Percentiles rank a stretch among this genome's conserved stretches.
Evolutionary conservation across 2,113 vertebrate genomes (phyloP).

Genomic region (Stegastes partitus): DNA sequence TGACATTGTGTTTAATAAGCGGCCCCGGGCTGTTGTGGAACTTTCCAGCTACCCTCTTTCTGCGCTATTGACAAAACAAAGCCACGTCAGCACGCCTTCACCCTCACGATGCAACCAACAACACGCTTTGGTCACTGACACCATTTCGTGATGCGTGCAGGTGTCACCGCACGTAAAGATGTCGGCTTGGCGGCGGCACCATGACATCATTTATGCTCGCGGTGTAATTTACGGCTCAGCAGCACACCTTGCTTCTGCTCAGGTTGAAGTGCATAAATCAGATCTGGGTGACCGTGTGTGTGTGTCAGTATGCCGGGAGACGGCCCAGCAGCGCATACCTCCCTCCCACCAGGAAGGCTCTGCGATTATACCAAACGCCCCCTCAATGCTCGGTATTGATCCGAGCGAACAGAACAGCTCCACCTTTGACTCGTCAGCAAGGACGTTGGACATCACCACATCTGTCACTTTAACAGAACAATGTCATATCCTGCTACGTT

Average conservation of each 20-base stretch:
- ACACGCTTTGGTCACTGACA: constrained; percentile 55
- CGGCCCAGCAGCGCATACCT: constrained; percentile 20
- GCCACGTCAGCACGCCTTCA: constrained; percentile 49
- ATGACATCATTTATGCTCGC: constrained; percentile 9
- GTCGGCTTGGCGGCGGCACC: neutral
- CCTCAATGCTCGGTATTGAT: constrained; percentile 61
- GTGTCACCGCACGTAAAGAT: constrained; percentile 40
- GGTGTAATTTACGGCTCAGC: constrained; percentile 33
- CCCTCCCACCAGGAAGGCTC: constrained; percentile 17
- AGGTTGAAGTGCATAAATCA: constrained; percentile 30
- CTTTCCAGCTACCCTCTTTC: constrained; percentile 75
- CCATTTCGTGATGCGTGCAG: constrained; percentile 22
- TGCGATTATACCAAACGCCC: constrained; percentile 14
- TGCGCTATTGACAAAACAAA: constrained; percentile 76
- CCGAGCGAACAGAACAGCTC: constrained; percentile 28
- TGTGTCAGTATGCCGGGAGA: constrained; percentile 43
- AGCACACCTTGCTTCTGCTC: neutral
- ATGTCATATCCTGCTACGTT: constrained; percentile 42
- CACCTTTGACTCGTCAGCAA: constrained; percentile 53
- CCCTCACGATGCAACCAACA: constrained; percentile 64
- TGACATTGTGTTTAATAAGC: constrained; percentile 57
- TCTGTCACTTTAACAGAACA: constrained; percentile 40
- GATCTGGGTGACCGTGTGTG: constrained; percentile 30
- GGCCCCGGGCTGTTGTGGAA: constrained; percentile 66
- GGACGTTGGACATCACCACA: constrained; percentile 28